Conservation (phyloP, 2,113 vertebrate genomes). For the Pteronura brasiliensis region DNA sequence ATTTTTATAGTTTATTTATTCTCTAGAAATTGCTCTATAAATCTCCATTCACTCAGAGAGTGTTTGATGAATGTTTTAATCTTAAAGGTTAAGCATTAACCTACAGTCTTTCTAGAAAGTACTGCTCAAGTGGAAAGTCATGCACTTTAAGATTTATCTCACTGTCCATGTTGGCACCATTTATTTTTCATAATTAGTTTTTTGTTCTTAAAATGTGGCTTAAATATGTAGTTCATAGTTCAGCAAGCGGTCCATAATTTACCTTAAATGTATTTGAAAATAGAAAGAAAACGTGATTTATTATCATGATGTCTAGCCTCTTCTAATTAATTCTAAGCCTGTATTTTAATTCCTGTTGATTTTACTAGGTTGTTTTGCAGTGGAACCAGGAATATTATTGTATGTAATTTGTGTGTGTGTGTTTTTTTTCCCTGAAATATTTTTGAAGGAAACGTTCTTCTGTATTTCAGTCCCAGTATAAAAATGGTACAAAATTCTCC, state of each 20-base stretch:
- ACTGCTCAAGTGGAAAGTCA: conserved; percentile 49
- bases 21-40: conserved; percentile 54
- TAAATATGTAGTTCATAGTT: conserved; percentile 51
- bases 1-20: conserved; percentile 61
- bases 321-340: conserved; percentile 47
- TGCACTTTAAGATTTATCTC: conserved; percentile 46
- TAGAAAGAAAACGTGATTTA: conserved; percentile 55
- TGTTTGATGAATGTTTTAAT: conserved; percentile 74
- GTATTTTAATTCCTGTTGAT: conserved; percentile 41
- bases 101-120: conserved; percentile 52
- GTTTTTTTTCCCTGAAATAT: neutral
- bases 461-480: neutral
- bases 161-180: conserved; percentile 40
- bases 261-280: conserved; percentile 53
- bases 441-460: neutral
- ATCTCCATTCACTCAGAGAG: conserved; percentile 51
- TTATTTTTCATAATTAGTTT: conserved; percentile 74
- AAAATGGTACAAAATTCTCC: neutral
- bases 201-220: conserved; percentile 71
- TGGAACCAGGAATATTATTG: neutral
- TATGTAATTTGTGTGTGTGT: neutral
- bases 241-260: conserved; percentile 66
- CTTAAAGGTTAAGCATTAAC: conserved; percentile 65
- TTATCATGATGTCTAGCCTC: conserved; percentile 56
- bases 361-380: neutral